Conservation (phyloP, 1,140 invertebrate genomes). For the Heliconius melpomene region DNA sequence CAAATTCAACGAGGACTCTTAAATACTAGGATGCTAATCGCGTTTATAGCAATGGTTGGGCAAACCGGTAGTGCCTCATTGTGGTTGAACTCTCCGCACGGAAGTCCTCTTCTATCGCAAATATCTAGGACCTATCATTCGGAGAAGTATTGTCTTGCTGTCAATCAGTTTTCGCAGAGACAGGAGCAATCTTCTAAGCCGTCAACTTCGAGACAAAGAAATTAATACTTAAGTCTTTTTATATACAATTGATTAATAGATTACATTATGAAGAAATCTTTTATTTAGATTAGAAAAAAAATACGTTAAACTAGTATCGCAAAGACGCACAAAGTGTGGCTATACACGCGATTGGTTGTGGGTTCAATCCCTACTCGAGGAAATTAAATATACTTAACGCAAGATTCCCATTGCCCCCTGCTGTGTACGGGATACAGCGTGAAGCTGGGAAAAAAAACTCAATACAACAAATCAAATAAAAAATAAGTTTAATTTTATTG, state of each 20-base stretch:
- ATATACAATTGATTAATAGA: background rate
- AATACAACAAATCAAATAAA: too few relatives aligned
- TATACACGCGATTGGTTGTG: too few relatives aligned
- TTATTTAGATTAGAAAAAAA: background rate
- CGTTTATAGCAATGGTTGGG: slow-evolving; percentile 73
- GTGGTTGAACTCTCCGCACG: slow-evolving; percentile 72
- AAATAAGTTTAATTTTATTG: too few relatives aligned
- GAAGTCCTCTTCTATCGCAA: slow-evolving; percentile 66
- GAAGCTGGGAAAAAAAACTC: too few relatives aligned
- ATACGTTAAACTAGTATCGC: too few relatives aligned
- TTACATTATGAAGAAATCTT: background rate
- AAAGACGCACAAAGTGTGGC: too few relatives aligned
- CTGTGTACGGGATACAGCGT: too few relatives aligned
- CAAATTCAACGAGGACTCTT: slow-evolving; percentile 70
- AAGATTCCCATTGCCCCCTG: too few relatives aligned
- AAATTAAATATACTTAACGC: too few relatives aligned
- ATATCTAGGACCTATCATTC: slow-evolving; percentile 74
- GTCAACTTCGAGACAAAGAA: slow-evolving; percentile 61
- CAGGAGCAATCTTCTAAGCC: slow-evolving; percentile 42
- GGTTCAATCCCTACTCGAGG: too few relatives aligned
- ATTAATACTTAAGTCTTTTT: slow-evolving; percentile 22
- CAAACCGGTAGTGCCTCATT: slow-evolving; percentile 65
- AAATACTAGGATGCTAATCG: slow-evolving; percentile 73
- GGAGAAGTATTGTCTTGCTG: slow-evolving; percentile 73
- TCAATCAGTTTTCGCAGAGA: slow-evolving; percentile 68